Evolutionary conservation across 2,888 invertebrate species (phyloP).

Genomic region (Drosophila longiperda): DNA sequence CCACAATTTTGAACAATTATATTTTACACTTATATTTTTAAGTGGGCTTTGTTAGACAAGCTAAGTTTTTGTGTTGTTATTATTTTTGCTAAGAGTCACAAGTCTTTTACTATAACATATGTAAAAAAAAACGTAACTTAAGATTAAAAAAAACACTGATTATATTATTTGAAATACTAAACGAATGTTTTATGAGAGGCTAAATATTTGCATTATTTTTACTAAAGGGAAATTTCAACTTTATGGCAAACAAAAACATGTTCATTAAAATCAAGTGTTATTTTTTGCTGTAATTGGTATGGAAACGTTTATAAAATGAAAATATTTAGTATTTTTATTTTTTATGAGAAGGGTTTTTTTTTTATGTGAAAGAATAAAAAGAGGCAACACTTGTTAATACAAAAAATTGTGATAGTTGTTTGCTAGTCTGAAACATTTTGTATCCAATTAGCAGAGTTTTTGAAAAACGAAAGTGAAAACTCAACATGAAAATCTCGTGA

Average conservation of each 20-base stretch:
- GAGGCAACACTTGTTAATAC: neutral
- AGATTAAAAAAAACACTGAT: no score
- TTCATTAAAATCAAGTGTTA: neutral
- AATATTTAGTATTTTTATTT: neutral
- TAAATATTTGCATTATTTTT: neutral
- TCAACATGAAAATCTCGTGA: slow-evolving; percentile 71
- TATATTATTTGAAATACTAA: neutral
- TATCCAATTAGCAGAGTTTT: slow-evolving; percentile 21
- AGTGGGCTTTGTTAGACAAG: neutral
- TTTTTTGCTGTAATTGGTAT: neutral
- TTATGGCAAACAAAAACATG: neutral
- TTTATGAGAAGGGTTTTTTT: no score
- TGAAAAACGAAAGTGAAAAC: slow-evolving; percentile 73
- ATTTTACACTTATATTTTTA: neutral
- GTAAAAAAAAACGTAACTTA: neutral
- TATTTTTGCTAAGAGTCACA: neutral
- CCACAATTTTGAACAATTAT: no score
- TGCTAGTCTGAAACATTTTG: slow-evolving; percentile 9
- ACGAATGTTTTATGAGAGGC: neutral
- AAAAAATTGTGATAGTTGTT: slow-evolving; percentile 9
- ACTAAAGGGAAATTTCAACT: neutral
- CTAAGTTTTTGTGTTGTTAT: neutral
- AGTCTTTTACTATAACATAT: neutral
- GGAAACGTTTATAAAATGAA: neutral
- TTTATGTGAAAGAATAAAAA: neutral